phyloP scores from a whole-genome alignment of 1,140 invertebrate genomes.

The Rhyacophila brunnea region DNA sequence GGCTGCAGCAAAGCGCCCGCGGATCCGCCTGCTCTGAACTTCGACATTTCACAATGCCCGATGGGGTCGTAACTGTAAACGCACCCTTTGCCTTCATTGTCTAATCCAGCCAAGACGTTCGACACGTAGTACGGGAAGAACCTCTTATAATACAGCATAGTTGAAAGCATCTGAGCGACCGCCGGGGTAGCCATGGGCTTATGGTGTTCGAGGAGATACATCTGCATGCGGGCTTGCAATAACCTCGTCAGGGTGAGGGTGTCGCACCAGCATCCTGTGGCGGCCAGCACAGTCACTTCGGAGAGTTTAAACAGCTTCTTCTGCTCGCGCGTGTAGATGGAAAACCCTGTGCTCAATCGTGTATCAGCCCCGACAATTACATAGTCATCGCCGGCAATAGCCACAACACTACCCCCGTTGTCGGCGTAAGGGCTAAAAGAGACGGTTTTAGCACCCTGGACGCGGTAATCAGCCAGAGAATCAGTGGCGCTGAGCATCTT shows the following conservation, averaged over 20 bases:
- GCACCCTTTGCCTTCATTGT: conserved; percentile 85
- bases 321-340: conserved; percentile 85
- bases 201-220: conserved; percentile 95
- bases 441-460: conserved; percentile 59
- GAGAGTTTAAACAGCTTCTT: conserved; percentile 82
- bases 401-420: conserved; percentile 82
- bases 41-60: conserved; percentile 83
- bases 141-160: conserved; percentile 92
- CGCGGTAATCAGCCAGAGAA: conserved; percentile 62
- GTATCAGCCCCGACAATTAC: conserved; percentile 87
- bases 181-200: conserved; percentile 91
- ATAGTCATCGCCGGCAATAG: conserved; percentile 91
- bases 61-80: conserved; percentile 97
- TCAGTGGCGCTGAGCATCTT: conserved; percentile 8
- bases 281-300: conserved; percentile 80
- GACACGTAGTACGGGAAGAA: conserved; percentile 99
- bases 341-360: conserved; percentile 87
- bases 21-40: conserved; percentile 82
- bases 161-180: conserved; percentile 92
- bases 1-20: conserved; percentile 79
- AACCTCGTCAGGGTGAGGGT: conserved; percentile 88
- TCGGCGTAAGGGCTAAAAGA: conserved; percentile 73
- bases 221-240: conserved; percentile 84
- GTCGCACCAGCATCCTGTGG: conserved; percentile 96
- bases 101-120: conserved; percentile 90